Base-by-base conservation (phyloP, 35 echinoderm and acorn worm species). In the Holothuria glaberrima region DNA sequence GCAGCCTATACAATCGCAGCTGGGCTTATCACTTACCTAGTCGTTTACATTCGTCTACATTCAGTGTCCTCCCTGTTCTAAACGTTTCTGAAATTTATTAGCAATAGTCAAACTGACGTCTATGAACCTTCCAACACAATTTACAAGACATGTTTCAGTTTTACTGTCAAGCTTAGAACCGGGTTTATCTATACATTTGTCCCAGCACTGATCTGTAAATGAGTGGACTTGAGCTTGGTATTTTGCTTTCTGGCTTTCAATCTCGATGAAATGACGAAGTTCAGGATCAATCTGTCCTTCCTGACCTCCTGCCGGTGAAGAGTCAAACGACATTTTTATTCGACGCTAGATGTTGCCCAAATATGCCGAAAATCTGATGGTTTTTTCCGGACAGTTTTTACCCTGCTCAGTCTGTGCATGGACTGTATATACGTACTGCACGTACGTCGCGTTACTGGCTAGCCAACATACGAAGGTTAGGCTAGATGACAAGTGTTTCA, bases 41-140 rank as follows among this genome's bases (percentile, higher is more conserved):
- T 14, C 16, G 50, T 54, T 5, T 54, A 54, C 50, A 7, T n/a
- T 46, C 44, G 44, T 46, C 50, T 54, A 54, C 50, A 54, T 14
- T 54, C 50, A 54, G 50, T 54, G 90, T 45, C 80, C 89, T 71
- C 93, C 92, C 16, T 89, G 83, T 56, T 90, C 88, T 58, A 91
- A 46, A 33, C 88, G 73, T 68, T 87, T 86, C 79, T 99, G 93
- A 70, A 99, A 94, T 72, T 94, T 82, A 48, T 95, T 93, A 14
- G 93, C 89, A 75, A 99, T 95, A 2, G 82, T 87, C 58, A 94
- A 74, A 50, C 93, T 93, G 14, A 94, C 92, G 80, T 99, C 97
- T n/a, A 99, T 99, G 78, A 99, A 99, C 27, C 97, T 90, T 83
- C 90, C 97, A 22, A 99, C 97, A 86, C 97, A 99, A 52, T 99